These are phyloP conservation scores for Porites rus DNA, from an alignment of 92 coral and sea anemone species.

Conservation along the genomic window DNA sequence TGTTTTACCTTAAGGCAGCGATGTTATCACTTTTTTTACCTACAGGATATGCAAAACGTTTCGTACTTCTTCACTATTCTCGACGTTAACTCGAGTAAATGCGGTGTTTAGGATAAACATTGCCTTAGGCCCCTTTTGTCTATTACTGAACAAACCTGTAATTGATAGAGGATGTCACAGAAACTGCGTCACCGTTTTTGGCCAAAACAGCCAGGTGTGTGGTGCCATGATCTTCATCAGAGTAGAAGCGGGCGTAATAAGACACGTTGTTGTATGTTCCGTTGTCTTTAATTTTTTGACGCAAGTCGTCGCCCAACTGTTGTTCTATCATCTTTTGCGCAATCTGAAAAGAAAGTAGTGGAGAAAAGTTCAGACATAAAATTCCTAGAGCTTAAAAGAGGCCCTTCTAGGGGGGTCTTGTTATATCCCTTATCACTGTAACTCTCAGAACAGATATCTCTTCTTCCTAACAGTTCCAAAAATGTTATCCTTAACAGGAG, in stretches of 20 bases:
- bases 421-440: slow-evolving; percentile 1
- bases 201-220: slow-evolving; percentile 82
- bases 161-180: slow-evolving; percentile 78
- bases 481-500: not conserved
- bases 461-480: not conserved
- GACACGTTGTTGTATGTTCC: slow-evolving; percentile 53
- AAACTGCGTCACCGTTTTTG: slow-evolving; percentile 84
- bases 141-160: slow-evolving; percentile 50
- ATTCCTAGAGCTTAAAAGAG: not conserved
- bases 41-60: no score
- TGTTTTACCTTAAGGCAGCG: no score
- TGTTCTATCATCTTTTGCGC: slow-evolving; percentile 55
- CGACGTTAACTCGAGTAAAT: no score
- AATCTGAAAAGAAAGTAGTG: slow-evolving; percentile 26
- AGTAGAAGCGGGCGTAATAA: slow-evolving; percentile 68
- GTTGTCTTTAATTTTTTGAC: slow-evolving; percentile 73
- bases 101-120: no score
- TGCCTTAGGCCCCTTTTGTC: no score
- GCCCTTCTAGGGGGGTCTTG: not conserved
- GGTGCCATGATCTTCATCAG: slow-evolving; percentile 75
- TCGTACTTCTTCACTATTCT: no score
- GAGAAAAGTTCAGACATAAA: not conserved
- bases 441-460: not conserved
- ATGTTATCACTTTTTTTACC: no score
- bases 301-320: slow-evolving; percentile 60